phyloP scores from a whole-genome alignment of 2,888 invertebrate genomes.

The Dione juno region DNA sequence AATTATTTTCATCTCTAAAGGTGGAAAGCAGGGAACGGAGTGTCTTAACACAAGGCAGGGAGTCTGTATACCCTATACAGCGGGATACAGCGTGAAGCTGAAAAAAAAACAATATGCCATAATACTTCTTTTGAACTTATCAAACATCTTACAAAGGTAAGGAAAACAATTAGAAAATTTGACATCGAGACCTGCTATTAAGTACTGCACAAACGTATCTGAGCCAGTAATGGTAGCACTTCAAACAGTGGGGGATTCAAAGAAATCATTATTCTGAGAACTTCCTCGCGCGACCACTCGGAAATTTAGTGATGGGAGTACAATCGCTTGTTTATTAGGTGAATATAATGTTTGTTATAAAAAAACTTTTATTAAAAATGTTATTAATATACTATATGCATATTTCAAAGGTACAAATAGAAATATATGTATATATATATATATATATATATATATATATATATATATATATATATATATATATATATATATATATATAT shows the following conservation, averaged over 20 bases:
- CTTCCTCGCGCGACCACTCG: constrained; percentile 81
- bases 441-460: no score
- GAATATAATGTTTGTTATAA: background rate
- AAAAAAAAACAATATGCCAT: background rate
- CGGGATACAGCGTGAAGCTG: no score
- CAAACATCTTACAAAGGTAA: constrained; percentile 65
- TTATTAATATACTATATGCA: no score
- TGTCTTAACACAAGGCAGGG: no score
- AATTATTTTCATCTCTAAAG: no score
- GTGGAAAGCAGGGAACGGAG: no score
- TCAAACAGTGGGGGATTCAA: constrained; percentile 79
- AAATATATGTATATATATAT: no score
- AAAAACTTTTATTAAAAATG: no score
- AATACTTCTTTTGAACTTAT: constrained; percentile 38
- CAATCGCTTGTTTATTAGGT: background rate
- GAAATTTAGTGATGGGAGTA: constrained; percentile 60
- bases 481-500: no score
- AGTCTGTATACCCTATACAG: no score
- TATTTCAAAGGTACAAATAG: no score
- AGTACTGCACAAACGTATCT: constrained; percentile 79
- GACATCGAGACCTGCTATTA: constrained; percentile 77
- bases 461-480: no score
- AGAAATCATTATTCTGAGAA: constrained; percentile 83
- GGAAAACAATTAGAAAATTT: constrained; percentile 75
- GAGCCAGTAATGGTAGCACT: constrained; percentile 75